Conservation (phyloP, 2,888 invertebrate genomes). For the Dugesia japonica region DNA sequence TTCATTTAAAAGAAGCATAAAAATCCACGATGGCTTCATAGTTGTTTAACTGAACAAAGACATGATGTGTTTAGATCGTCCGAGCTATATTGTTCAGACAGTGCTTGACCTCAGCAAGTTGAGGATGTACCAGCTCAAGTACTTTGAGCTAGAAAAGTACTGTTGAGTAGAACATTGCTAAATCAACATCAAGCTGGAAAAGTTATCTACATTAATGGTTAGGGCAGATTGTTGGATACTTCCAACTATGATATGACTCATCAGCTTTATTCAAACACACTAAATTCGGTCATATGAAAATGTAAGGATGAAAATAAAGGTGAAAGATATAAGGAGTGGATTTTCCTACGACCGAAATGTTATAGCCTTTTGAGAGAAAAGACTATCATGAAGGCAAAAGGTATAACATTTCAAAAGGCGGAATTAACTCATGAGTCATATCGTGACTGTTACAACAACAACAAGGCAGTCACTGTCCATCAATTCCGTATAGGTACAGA, state of each 20-base stretch:
- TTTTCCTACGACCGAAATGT: not conserved
- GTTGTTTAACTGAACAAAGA: conserved; percentile 35
- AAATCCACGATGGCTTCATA: not conserved
- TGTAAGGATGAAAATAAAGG: not conserved
- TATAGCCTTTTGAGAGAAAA: too few species aligned
- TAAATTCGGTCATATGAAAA: not conserved
- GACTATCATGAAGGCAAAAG: too few species aligned
- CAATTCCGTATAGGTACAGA: too few species aligned
- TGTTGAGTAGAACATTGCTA: not conserved
- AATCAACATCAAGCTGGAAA: not conserved
- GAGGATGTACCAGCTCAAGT: conserved; percentile 44
- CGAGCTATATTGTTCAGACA: conserved; percentile 44
- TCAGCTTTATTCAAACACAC: not conserved
- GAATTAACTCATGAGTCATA: too few species aligned
- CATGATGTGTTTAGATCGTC: conserved; percentile 41
- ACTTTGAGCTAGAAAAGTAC: not conserved
- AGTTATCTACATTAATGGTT: not conserved
- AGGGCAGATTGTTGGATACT: not conserved
- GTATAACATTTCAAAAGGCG: too few species aligned
- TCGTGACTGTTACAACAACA: too few species aligned
- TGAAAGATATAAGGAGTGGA: not conserved
- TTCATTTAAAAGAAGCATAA: conserved; percentile 30
- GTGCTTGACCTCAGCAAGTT: conserved; percentile 47
- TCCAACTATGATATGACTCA: not conserved
- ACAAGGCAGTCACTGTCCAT: too few species aligned